phyloP scores from a whole-genome alignment of 2,797 vertebrate species.

The Calcarius lapponicus region DNA sequence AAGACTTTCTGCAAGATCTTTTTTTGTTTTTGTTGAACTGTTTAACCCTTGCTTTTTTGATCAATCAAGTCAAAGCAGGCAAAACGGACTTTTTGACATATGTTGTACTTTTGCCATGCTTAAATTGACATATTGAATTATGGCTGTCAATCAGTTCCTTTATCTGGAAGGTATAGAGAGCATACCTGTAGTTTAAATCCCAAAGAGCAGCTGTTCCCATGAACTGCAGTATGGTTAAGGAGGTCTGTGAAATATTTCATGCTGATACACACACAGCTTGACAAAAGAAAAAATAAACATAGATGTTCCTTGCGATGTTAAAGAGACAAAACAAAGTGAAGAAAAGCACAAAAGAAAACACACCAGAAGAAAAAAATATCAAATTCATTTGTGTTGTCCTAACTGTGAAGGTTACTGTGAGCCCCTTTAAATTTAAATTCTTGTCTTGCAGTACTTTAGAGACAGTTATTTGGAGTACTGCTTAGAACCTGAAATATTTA shows the following conservation, averaged over 20 bases:
- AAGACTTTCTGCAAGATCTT: background rate
- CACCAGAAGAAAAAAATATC: accelerated
- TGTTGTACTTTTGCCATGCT: background rate
- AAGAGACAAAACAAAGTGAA: background rate
- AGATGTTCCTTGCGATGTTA: background rate
- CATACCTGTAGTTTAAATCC: background rate
- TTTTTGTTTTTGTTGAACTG: background rate
- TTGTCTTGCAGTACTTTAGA: background rate
- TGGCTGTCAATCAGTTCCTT: accelerated
- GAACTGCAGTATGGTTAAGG: background rate
- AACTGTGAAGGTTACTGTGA: background rate
- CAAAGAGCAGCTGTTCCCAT: background rate
- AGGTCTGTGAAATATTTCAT: background rate
- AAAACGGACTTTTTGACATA: background rate
- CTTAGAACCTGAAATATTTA: background rate
- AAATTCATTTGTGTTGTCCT: background rate
- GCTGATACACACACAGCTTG: background rate
- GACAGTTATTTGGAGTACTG: background rate
- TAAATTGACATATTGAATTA: background rate
- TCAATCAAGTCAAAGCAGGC: background rate
- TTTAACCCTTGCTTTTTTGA: background rate
- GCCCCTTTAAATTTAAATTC: background rate
- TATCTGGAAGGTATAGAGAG: background rate
- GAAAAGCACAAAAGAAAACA: background rate
- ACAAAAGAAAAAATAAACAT: background rate